A percentile compares a stretch with the other conserved stretches of the same genome.
Evolutionary conservation across 2,888 invertebrate genomes (phyloP).

Genomic region (Pegoplata infirma): DNA sequence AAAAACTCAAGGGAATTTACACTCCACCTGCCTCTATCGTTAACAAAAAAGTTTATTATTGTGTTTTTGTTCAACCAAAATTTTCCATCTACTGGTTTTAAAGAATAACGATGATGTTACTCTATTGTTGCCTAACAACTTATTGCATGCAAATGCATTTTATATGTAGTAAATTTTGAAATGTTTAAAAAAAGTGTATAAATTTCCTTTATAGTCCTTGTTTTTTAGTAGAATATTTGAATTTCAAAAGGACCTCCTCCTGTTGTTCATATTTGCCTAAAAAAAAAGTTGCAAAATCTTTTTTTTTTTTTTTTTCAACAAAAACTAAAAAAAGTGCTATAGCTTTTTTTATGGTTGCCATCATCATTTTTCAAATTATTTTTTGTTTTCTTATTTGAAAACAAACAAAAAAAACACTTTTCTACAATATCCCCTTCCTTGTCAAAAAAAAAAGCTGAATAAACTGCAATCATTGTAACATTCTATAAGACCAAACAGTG

Average conservation of each 20-base stretch:
- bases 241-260: background rate
- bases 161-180: constrained; percentile 29
- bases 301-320: background rate
- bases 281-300: background rate
- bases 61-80: constrained; percentile 51
- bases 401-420: background rate
- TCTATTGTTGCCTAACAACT: constrained; percentile 18
- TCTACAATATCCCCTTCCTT: background rate
- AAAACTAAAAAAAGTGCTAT: constrained; percentile 7
- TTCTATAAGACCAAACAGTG: constrained; percentile 33
- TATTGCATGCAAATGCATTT: constrained; percentile 53
- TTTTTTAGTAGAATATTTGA: background rate
- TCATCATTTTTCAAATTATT: constrained; percentile 31
- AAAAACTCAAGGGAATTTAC: too few species aligned
- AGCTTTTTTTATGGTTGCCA: constrained; percentile 16
- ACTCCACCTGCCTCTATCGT: too few species aligned
- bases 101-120: constrained; percentile 15
- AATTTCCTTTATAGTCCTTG: background rate
- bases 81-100: constrained; percentile 23
- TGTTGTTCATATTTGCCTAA: background rate
- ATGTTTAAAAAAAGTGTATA: background rate
- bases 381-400: constrained; percentile 5
- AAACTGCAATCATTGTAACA: constrained; percentile 47
- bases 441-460: background rate
- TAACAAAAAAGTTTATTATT: too few species aligned